Evolutionary conservation across 2,113 vertebrate genomes (phyloP).

Genomic region (Mormyrus lacerda): DNA sequence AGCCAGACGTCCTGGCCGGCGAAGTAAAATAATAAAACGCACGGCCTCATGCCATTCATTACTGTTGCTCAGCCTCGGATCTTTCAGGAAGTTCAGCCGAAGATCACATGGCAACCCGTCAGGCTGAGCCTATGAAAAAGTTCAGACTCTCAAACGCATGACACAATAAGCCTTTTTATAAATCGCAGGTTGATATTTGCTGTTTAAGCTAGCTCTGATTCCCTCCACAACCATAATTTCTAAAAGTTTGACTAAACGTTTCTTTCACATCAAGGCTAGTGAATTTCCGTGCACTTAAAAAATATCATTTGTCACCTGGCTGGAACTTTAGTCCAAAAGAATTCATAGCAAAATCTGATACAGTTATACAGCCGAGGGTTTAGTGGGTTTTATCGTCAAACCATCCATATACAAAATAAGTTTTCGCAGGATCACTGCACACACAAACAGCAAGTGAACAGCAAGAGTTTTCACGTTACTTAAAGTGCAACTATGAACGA

Average conservation of each 20-base stretch:
- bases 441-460: not conserved
- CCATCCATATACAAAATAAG: not conserved
- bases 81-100: slow-evolving; percentile 47
- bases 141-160: slow-evolving; percentile 28
- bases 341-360: not conserved
- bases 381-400: not conserved
- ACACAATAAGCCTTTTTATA: slow-evolving; percentile 61
- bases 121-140: slow-evolving; percentile 49
- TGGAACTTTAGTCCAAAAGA: not conserved
- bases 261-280: not conserved
- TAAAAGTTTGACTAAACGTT: slow-evolving; percentile 15
- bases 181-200: slow-evolving; percentile 48
- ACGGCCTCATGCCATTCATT: slow-evolving; percentile 12
- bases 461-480: not conserved
- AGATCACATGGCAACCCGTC: slow-evolving; percentile 46
- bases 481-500: not conserved
- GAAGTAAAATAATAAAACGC: slow-evolving; percentile 26
- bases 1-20: slow-evolving; percentile 15
- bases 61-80: slow-evolving; percentile 33
- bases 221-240: slow-evolving; percentile 37
- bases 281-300: not conserved
- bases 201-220: slow-evolving; percentile 50
- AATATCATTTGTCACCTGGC: not conserved
- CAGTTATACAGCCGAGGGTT: not conserved
- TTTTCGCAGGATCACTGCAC: not conserved